Evolutionary conservation across 2,113 vertebrate species (phyloP), one percentile per base, ranked within the genome.

Genomic region (Solenodon paradoxus): DNA sequence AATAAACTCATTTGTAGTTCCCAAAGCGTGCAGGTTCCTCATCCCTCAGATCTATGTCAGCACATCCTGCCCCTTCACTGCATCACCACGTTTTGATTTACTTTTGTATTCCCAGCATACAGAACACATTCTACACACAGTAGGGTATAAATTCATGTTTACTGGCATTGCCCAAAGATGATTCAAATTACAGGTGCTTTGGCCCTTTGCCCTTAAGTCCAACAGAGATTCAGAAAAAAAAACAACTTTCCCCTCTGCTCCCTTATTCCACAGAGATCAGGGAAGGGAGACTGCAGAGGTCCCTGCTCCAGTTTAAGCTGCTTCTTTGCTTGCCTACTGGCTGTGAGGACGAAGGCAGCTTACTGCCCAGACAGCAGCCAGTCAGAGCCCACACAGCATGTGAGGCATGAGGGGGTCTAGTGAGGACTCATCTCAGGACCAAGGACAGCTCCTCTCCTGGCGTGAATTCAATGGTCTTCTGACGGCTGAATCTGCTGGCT

Each of bases 201-300:
- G 68, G 63, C 9, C 22, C 17, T 45, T 16, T 53, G 49, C 17
- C 51, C 1, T 55, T 22, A 63, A 51, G 55, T 8, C 53, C 42
- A 85, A 2, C 3, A 53, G 47, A 51, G n/a, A 83, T 45, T 59
- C 61, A 89, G 78, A 24, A 20, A 42, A 5, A 51, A 30, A 55
- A 49, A 64, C 57, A 59, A 86, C 15, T 20, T 74, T 45, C 42
- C 10, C 32, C 38, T n/a, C 20, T 24, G 49, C 5, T 80, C 45
- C 59, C 75, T 45, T 69, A 89, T 83, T 63, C 96, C 94, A 42
- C 69, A 57, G 96, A 86, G 95, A 79, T 7, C 40, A 66, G 20
- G 1, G 38, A 15, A 57, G 28, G n/a, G 63, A n/a, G n/a, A 57
- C 2, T 63, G 90, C 64, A 74, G 68, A 69, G 89, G 30, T 20